Evolutionary conservation across 53 echinoderm and acorn worm species (phyloP).

Genomic region (Holothuria scabra): DNA sequence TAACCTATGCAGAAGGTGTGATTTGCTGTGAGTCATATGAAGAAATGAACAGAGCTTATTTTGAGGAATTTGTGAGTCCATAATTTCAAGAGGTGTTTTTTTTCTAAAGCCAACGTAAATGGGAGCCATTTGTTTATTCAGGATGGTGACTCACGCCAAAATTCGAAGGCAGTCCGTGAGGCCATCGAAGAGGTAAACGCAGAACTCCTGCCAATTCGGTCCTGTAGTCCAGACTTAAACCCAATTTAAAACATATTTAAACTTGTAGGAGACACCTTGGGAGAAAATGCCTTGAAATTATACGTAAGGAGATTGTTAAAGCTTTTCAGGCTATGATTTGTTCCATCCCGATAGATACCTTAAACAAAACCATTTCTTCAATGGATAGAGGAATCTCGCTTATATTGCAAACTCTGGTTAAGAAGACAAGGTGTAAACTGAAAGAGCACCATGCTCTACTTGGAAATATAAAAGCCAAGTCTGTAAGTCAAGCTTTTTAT

Average conservation of each 20-base stretch:
- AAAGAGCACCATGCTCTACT: background rate
- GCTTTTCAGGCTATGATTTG: slow-evolving; percentile 15
- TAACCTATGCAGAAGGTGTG: slow-evolving; percentile 43
- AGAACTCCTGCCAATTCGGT: slow-evolving; percentile 30
- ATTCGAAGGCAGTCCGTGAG: slow-evolving; percentile 9
- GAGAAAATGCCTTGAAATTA: slow-evolving; percentile 3
- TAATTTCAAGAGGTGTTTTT: slow-evolving; percentile 36
- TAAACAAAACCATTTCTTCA: slow-evolving; percentile 39
- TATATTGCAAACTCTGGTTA: background rate
- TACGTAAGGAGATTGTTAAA: background rate
- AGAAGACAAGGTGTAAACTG: slow-evolving; percentile 13
- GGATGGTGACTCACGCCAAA: slow-evolving; percentile 40
- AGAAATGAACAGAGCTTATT: slow-evolving; percentile 39
- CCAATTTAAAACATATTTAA: slow-evolving; percentile 44
- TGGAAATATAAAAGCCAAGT: background rate
- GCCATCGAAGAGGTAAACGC: slow-evolving; percentile 18
- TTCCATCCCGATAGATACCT: slow-evolving; percentile 12
- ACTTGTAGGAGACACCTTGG: slow-evolving; percentile 1
- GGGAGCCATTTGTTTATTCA: slow-evolving; percentile 33
- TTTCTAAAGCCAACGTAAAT: slow-evolving; percentile 30
- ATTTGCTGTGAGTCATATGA: slow-evolving; percentile 44
- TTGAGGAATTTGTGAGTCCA: slow-evolving; percentile 21
- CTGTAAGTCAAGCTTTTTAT: background rate
- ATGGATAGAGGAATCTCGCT: slow-evolving; percentile 7
- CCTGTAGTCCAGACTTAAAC: slow-evolving; percentile 44